Evolutionary conservation across 2,888 invertebrate species (phyloP), one percentile per base, ranked within the genome.

Genomic region (Ellobium chinense): DNA sequence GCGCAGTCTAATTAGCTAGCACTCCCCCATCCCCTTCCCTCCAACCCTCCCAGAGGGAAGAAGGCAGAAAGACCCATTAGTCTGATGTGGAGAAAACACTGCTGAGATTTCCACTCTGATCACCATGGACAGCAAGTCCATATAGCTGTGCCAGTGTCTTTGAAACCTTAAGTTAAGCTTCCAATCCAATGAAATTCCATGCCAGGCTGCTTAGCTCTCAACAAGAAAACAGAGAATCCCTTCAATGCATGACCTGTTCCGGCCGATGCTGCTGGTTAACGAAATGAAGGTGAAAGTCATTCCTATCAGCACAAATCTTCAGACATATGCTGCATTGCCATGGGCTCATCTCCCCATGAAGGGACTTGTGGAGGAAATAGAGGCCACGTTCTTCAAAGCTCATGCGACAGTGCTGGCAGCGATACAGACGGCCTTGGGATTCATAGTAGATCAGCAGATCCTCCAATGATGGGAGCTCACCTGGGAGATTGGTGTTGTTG

Each of bases 271-370:
- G 89, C 69, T 90, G 89, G 72, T 90, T 90, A 29, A 89, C 89
- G 80, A 90, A 89, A 74, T 90, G 90, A 18, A 90, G 82, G 24
- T 89, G 89, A 82, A 90, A 90, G 73, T 90, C 90, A 70, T 90
- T 90, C 70, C 89, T 88, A 79, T 90, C 89, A 9, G 85, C 80
- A 83, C 89, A 90, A 54, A 87, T 80, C 73, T 87, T 90, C 79
- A 89, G 88, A 78, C 90, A 90, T 70, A 90, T 89, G 74, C 84
- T 84, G 76, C 90, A 91, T 76, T 90, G 88, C 90, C 90, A 91
- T 0, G 91, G 90, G 72, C 85, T 89, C 62, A 85, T 82, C 18
- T 86, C 80, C 7, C 89, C 89, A 60, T 90, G 90, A 65, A 90
- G 85, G 7, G 90, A 89, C 70, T 87, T 87, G 84, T 90, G 90